These are phyloP conservation scores for Nothura maculosa DNA, from an alignment of 2,797 vertebrate genomes.

Conservation along the genomic window DNA sequence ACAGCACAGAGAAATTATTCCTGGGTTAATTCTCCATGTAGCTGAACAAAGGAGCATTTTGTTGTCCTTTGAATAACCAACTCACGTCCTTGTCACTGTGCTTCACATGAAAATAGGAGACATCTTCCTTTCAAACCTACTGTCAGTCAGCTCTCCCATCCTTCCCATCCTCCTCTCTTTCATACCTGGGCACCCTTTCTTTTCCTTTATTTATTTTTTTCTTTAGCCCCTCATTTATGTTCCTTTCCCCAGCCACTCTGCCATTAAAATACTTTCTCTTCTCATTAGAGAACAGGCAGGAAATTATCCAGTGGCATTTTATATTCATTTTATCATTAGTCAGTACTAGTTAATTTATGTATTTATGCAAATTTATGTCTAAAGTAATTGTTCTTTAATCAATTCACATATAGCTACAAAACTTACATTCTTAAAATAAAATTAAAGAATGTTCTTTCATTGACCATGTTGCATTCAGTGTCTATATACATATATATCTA, in stretches of 20 bases:
- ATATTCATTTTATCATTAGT: constrained; percentile 42
- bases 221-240: not conserved
- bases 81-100: not conserved
- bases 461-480: not conserved
- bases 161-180: constrained; percentile 42
- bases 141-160: constrained; percentile 48
- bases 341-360: constrained; percentile 20
- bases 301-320: constrained; percentile 52
- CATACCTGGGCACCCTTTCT: constrained; percentile 44
- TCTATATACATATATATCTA: not conserved
- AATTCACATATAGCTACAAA: constrained; percentile 26
- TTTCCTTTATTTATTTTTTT: too few species aligned
- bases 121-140: constrained; percentile 42
- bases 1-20: constrained; percentile 5
- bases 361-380: constrained; percentile 54
- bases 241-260: constrained; percentile 2
- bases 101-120: constrained; percentile 65
- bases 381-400: constrained; percentile 46
- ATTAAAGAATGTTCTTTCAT: constrained; percentile 23
- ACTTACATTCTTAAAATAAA: not conserved
- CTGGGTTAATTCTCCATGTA: not conserved
- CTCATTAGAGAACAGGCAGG: constrained; percentile 7
- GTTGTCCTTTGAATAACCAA: constrained; percentile 45
- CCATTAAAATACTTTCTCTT: constrained; percentile 15
- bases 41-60: not conserved